A percentile compares a stretch with the other conserved stretches of the same genome.
Evolutionary conservation across 2,113 vertebrate genomes (phyloP).

Genomic region (Fulmarus glacialis): DNA sequence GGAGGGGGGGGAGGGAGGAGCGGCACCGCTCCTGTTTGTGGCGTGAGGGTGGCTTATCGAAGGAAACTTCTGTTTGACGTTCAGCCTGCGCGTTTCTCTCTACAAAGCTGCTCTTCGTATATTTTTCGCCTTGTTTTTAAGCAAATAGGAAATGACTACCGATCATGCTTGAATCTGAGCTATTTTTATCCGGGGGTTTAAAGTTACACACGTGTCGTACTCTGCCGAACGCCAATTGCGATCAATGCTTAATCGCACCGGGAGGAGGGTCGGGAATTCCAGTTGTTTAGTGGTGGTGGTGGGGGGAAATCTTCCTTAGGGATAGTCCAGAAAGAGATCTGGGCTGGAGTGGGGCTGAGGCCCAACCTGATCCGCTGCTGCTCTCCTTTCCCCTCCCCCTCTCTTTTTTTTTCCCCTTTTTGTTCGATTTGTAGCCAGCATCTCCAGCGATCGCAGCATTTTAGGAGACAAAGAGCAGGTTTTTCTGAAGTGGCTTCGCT

Average conservation of each 20-base stretch:
- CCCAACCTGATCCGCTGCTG: constrained; percentile 49
- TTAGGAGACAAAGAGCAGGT: constrained; percentile 77
- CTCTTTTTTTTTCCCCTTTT: constrained; percentile 8
- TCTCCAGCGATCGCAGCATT: constrained; percentile 60
- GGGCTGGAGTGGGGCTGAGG: constrained; percentile 24
- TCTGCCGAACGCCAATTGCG: constrained; percentile 55
- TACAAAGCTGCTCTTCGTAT: neutral
- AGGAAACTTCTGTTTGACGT: constrained; percentile 63
- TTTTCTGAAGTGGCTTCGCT: constrained; percentile 49
- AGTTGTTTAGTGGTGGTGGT: neutral
- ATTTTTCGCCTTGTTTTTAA: constrained; percentile 62
- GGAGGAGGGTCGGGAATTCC: constrained; percentile 51
- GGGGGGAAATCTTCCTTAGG: neutral
- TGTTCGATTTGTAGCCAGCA: constrained; percentile 63
- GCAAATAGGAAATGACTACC: constrained; percentile 75
- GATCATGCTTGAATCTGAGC: constrained; percentile 54
- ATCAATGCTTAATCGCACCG: constrained; percentile 47
- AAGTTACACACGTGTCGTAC: constrained; percentile 66
- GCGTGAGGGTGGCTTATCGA: constrained; percentile 8
- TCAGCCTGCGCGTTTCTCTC: neutral
- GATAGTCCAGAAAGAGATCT: neutral
- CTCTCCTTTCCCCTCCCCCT: neutral
- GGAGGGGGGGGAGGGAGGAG: neutral
- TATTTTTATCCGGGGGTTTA: constrained; percentile 77
- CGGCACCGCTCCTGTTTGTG: neutral